Evolutionary conservation across 2,113 vertebrate genomes (phyloP), one percentile per base, ranked within the genome.

Genomic region (Otocyon megalotis): DNA sequence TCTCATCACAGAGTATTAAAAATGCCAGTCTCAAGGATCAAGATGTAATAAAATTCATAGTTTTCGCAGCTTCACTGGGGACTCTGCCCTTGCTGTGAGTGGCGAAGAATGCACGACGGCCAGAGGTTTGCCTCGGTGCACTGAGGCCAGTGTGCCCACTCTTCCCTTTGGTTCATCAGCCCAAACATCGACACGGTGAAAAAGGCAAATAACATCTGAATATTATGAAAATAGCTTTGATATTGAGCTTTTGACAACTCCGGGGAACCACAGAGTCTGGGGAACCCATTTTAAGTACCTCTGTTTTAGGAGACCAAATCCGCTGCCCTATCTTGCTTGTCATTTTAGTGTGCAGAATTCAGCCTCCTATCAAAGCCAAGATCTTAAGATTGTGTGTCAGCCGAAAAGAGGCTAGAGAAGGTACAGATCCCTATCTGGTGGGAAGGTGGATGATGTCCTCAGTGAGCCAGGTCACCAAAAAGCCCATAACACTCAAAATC

Each of bases 21-120:
- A 5, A 15, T 0, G 10, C 0, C 0, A 14, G 2, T n/a, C 22
- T 54, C 60, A 2, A 56, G 0, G 8, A 65, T 35, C 1, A 3
- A 62, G 87, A 17, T 30, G 32, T 9, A 32, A 16, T 17, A 8
- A 7, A 32, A 6, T 11, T 16, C 4, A 20, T 5, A 5, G 15
- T 54, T 37, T 60, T 43, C 20, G 24, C 3, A 8, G 32, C 14
- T 1, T 71, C 48, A 20, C 4, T 53, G 2, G 56, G 37, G 69
- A 54, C 32, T 65, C 88, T 17, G 22, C 5, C 7, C 8, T 17
- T 19, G 10, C 32, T 15, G 19, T 20, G 26, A 30, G 48, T 12
- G 37, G 63, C 5, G 35, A n/a, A 20, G 69, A 19, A 2, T 35
- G 0, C 26, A 5, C 28, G 5, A 2, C 0, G 53, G 22, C 54